Conservation (phyloP, 2,113 vertebrate genomes). For the Sceloporus tristichus region DNA sequence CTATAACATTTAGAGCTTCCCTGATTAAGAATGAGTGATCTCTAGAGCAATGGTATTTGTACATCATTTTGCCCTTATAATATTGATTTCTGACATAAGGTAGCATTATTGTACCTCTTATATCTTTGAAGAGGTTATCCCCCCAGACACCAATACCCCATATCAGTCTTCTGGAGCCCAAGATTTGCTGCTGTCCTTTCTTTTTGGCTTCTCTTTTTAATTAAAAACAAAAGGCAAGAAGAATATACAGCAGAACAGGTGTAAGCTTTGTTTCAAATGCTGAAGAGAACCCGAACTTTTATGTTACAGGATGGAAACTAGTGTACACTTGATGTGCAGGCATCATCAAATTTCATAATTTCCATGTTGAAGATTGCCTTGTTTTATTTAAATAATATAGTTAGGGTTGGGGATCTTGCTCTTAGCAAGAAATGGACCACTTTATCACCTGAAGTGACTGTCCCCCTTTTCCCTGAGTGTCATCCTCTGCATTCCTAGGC, state of each 20-base stretch:
- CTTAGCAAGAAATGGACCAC: not conserved
- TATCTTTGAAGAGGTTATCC: not conserved
- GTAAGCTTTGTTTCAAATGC: not conserved
- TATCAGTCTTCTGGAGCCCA: not conserved
- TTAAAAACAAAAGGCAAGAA: not conserved
- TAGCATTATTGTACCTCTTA: not conserved
- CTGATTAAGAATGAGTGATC: too few relatives aligned
- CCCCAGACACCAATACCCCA: not conserved
- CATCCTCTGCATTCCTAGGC: slow-evolving; percentile 13
- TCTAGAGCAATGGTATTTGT: too few relatives aligned
- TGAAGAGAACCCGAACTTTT: not conserved
- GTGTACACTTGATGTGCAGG: not conserved
- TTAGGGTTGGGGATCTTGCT: not conserved
- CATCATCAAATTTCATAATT: not conserved
- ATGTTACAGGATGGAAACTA: not conserved
- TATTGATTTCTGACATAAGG: not conserved
- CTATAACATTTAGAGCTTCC: not conserved
- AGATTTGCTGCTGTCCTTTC: too few relatives aligned
- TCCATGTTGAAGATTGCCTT: not conserved
- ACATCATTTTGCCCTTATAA: too few relatives aligned
- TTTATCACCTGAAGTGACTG: not conserved
- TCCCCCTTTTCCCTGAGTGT: slow-evolving; percentile 11
- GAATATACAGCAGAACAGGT: too few relatives aligned
- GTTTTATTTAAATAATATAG: not conserved
- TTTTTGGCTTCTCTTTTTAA: not conserved